These are phyloP conservation scores for Aplocera efformata DNA, from an alignment of 2,888 invertebrate species.

Conservation along the genomic window DNA sequence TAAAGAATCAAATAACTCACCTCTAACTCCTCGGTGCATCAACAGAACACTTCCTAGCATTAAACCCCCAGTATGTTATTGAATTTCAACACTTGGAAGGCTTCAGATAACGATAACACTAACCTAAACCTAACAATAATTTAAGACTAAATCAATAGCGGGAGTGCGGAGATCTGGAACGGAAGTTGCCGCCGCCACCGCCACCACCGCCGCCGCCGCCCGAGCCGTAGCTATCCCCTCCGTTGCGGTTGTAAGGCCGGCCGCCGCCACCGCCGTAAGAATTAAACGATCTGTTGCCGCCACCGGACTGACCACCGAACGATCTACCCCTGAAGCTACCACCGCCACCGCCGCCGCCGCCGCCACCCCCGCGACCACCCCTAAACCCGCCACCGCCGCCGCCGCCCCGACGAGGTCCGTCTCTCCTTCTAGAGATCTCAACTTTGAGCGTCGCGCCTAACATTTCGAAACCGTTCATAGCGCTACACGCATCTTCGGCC, in stretches of 20 bases:
- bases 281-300: slow-evolving; percentile 77
- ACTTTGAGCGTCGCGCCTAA: slow-evolving; percentile 93
- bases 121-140: slow-evolving; percentile 62
- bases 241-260: slow-evolving; percentile 60
- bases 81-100: slow-evolving; percentile 78
- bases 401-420: slow-evolving; percentile 84
- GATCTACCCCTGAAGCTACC: slow-evolving; percentile 52
- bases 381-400: slow-evolving; percentile 73
- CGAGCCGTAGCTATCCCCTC: slow-evolving; percentile 68
- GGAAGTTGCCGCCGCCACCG: slow-evolving; percentile 73
- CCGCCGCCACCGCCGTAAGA: slow-evolving; percentile 69
- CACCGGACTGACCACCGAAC: slow-evolving; percentile 71
- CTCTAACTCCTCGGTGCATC: slow-evolving; percentile 67
- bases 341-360: slow-evolving; percentile 74
- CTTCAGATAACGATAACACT: slow-evolving; percentile 80
- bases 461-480: slow-evolving; percentile 92
- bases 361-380: slow-evolving; percentile 70
- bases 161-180: slow-evolving; percentile 74
- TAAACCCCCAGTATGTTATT: slow-evolving; percentile 74
- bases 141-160: slow-evolving; percentile 72
- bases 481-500: slow-evolving; percentile 93
- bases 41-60: slow-evolving; percentile 68
- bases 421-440: slow-evolving; percentile 91
- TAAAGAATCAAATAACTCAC: slow-evolving; percentile 40
- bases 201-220: slow-evolving; percentile 66